Evolutionary conservation across 2,797 vertebrate genomes (phyloP), one percentile per base, ranked within the genome.

Genomic region (Helicolenus hilgendorfi): DNA sequence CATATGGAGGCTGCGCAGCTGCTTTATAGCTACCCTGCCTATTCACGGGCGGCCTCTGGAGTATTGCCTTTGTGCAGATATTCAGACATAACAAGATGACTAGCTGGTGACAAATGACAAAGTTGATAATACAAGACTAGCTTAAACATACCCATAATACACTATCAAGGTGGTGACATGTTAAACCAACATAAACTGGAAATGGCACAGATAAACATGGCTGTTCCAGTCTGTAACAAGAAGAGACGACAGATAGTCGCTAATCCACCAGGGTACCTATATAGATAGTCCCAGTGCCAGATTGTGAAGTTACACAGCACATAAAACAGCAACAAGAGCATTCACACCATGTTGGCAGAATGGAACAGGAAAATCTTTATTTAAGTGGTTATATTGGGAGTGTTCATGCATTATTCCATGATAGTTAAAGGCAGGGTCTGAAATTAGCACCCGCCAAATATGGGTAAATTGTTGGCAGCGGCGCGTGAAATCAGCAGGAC

Each of bases 61-160:
- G 91, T 18, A 8, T 67, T 59, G 55, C 59, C 33, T 72, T 72
- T 65, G 55, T 22, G 29, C 82, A 26, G 45, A 90, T 22, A 85
- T 72, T 82, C 38, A 88, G 63, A 76, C 56, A 24, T 33, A 68
- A 86, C 79, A 36, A 84, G 63, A 81, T 14, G 38, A 74, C 82
- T 20, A 24, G 67, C 38, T 60, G 35, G 77, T 73, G 67, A 82
- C 33, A 82, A 89, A 87, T 35, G 29, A 64, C 24, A 77, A 58
- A 49, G 29, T 18, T 38, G 69, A 88, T 78, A 65, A 31, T 36
- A 26, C 20, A 2, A 35, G 38, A 75, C 20, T 1, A 41, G 77
- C 64, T 72, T 22, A 62, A 79, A 85, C 2, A 11, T 49, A 56
- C 53, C n/a, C 14, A 31, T 53, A 53, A 85, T 76, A 62, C 15